Evolutionary conservation across 1,140 invertebrate genomes (phyloP).

Genomic region (Choristoneura fumiferana): DNA sequence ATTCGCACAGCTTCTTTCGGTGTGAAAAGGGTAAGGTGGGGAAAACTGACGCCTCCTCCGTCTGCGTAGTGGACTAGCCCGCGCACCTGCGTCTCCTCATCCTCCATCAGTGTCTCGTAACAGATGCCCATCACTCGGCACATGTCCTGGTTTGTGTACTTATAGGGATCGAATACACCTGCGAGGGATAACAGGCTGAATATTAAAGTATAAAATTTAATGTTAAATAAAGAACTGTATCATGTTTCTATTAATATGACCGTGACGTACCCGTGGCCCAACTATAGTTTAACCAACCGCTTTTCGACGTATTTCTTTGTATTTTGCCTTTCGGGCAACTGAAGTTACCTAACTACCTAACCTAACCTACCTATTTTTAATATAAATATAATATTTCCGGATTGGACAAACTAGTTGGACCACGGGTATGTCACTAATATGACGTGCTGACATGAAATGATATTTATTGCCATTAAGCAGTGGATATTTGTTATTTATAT

Average conservation of each 20-base stretch:
- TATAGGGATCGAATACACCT: constrained; percentile 90
- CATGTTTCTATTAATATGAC: too few relatives aligned
- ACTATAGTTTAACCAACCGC: too few relatives aligned
- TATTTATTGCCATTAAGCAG: background rate
- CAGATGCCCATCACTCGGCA: constrained; percentile 87
- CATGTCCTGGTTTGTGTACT: constrained; percentile 88
- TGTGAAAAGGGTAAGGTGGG: constrained; percentile 87
- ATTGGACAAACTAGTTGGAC: too few relatives aligned
- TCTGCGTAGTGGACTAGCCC: constrained; percentile 87
- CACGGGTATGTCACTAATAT: too few relatives aligned
- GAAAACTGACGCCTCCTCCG: constrained; percentile 85
- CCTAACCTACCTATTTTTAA: too few relatives aligned
- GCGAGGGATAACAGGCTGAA: constrained; percentile 26
- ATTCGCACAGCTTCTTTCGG: constrained; percentile 87
- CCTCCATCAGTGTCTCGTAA: constrained; percentile 89
- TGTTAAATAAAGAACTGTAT: background rate
- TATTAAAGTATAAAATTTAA: constrained; percentile 22
- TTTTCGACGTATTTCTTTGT: too few relatives aligned
- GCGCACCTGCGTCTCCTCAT: constrained; percentile 88
- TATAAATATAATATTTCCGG: too few relatives aligned
- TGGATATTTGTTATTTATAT: too few relatives aligned
- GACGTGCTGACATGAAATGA: too few relatives aligned
- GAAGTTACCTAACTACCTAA: too few relatives aligned
- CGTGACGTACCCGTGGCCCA: too few relatives aligned
- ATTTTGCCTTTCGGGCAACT: too few relatives aligned